phyloP scores from a whole-genome alignment of 2,888 invertebrate genomes.

The Patella depressa region DNA sequence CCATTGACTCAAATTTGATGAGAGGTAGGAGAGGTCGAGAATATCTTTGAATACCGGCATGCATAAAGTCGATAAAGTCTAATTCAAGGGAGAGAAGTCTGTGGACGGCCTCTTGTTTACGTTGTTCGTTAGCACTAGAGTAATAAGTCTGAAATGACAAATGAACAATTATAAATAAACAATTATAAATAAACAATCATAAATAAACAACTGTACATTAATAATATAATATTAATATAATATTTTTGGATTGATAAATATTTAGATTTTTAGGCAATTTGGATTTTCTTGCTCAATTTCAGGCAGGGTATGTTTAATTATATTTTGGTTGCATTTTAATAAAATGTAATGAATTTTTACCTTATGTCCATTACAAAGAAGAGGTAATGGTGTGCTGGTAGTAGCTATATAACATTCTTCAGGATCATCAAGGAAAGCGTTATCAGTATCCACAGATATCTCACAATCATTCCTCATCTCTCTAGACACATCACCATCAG shows the following conservation, averaged over 20 bases:
- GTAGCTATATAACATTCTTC: slow-evolving; percentile 34
- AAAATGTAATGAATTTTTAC: slow-evolving; percentile 30
- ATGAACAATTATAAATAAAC: too few relatives aligned
- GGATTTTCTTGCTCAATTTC: too few relatives aligned
- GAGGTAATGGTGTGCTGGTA: slow-evolving; percentile 58
- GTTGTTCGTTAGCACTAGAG: slow-evolving; percentile 36
- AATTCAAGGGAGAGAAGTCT: slow-evolving; percentile 60
- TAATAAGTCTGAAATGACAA: slow-evolving; percentile 45
- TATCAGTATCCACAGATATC: slow-evolving; percentile 48
- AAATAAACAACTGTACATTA: not conserved
- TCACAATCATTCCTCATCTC: slow-evolving; percentile 48
- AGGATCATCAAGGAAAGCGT: slow-evolving; percentile 33
- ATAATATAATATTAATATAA: too few relatives aligned
- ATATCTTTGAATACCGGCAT: slow-evolving; percentile 65
- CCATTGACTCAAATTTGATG: too few relatives aligned
- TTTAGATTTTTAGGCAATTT: too few relatives aligned
- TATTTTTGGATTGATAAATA: too few relatives aligned
- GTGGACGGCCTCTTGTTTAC: slow-evolving; percentile 59
- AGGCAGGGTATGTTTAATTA: too few relatives aligned
- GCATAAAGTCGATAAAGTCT: slow-evolving; percentile 66
- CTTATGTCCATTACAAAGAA: slow-evolving; percentile 51
- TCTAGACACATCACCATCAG: slow-evolving; percentile 34
- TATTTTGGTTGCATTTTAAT: not conserved
- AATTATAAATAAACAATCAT: too few relatives aligned
- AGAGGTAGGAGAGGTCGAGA: slow-evolving; percentile 64